A percentile compares a stretch with the other conserved stretches of the same genome.
Evolutionary conservation across 2,797 vertebrate species (phyloP).

Genomic region (Lepus oiostolus): DNA sequence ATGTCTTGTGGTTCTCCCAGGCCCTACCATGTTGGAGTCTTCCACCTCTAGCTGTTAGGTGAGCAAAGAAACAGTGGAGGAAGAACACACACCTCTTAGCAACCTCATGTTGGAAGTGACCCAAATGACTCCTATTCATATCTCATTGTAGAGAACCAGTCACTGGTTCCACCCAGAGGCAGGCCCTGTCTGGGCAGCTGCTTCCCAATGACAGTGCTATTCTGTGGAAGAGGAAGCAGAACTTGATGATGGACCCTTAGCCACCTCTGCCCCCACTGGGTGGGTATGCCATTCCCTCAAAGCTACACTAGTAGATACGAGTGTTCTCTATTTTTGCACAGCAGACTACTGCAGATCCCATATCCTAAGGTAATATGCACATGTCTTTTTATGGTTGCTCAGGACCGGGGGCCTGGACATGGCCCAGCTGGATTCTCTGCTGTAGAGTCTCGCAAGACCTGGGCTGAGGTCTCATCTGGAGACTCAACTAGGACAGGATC

Average conservation of each 20-base stretch:
- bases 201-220: not conserved
- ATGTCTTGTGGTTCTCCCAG: no score
- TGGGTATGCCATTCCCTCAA: not conserved
- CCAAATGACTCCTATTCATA: not conserved
- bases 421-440: not conserved
- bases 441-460: not conserved
- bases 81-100: not conserved
- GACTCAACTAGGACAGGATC: not conserved
- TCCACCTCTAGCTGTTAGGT: not conserved
- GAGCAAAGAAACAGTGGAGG: not conserved
- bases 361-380: not conserved
- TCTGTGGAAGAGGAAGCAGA: not conserved
- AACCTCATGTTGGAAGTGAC: not conserved
- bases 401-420: not conserved
- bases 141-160: not conserved
- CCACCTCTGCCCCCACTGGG: not conserved
- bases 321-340: not conserved
- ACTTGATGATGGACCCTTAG: not conserved
- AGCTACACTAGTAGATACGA: not conserved
- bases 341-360: not conserved
- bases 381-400: not conserved
- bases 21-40: not conserved
- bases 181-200: not conserved
- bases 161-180: not conserved
- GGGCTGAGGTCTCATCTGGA: not conserved